phyloP scores from a whole-genome alignment of 2,888 invertebrate species.

The Stenodema calcarata region DNA sequence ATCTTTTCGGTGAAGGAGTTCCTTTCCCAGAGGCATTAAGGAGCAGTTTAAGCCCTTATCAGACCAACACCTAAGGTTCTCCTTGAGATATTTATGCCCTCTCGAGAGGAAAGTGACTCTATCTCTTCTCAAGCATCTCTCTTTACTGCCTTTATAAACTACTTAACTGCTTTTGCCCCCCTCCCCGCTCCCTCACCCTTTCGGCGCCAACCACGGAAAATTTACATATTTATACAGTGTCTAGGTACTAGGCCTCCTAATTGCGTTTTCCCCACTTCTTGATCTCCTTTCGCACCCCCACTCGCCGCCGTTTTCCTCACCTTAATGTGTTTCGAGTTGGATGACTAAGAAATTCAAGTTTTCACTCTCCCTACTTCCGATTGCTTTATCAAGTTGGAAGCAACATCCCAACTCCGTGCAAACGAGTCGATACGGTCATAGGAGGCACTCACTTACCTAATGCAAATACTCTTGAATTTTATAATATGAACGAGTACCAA shows the following conservation, averaged over 20 bases:
- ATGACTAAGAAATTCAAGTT: background rate
- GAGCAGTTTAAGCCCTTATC: conserved; percentile 48
- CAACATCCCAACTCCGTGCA: too few relatives aligned
- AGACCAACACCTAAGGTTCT: conserved; percentile 49
- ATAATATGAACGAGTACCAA: too few relatives aligned
- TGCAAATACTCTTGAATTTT: too few relatives aligned
- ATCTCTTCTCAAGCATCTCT: conserved; percentile 50
- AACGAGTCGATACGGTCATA: too few relatives aligned
- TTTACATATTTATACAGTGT: conserved; percentile 55
- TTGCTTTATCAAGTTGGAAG: too few relatives aligned
- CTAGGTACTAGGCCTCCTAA: conserved; percentile 47
- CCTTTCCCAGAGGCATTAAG: conserved; percentile 20
- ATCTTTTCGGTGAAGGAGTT: background rate
- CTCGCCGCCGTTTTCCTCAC: background rate
- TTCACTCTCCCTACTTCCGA: too few relatives aligned
- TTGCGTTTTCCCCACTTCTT: conserved; percentile 42
- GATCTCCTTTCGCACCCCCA: conserved; percentile 1
- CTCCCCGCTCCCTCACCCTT: background rate
- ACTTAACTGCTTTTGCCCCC: conserved; percentile 50
- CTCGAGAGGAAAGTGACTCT: conserved; percentile 1
- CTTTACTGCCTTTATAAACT: conserved; percentile 55
- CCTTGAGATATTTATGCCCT: conserved; percentile 48
- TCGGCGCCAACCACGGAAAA: background rate
- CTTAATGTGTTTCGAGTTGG: conserved; percentile 25
- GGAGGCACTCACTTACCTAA: too few relatives aligned